Evolutionary conservation across 2,888 invertebrate species (phyloP).

Genomic region (Mantis religiosa): DNA sequence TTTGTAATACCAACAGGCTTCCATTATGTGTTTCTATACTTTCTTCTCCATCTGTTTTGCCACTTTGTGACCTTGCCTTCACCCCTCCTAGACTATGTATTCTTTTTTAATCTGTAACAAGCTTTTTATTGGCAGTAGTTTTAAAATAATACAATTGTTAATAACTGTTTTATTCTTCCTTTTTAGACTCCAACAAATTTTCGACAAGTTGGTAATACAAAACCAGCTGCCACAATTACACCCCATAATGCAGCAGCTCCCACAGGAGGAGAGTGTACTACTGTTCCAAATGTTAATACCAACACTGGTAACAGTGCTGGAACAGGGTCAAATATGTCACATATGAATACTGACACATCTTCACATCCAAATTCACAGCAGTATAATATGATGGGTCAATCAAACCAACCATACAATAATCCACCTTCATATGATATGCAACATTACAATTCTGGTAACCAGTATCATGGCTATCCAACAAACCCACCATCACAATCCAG

Average conservation of each 20-base stretch:
- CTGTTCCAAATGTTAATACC: background rate
- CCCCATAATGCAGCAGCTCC: slow-evolving; percentile 37
- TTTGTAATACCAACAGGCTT: no score
- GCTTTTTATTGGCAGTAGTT: no score
- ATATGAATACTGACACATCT: background rate
- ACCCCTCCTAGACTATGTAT: no score
- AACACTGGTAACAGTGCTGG: background rate
- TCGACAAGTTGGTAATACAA: slow-evolving; percentile 10
- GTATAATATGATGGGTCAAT: slow-evolving; percentile 13
- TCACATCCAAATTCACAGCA: background rate
- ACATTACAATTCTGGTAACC: slow-evolving; percentile 6
- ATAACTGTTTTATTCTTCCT: no score
- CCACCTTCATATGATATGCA: slow-evolving; percentile 17
- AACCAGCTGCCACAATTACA: slow-evolving; percentile 52
- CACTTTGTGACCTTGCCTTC: no score
- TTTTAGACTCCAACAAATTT: slow-evolving; percentile 2
- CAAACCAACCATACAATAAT: slow-evolving; percentile 12
- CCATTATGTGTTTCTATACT: no score
- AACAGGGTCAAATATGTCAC: background rate
- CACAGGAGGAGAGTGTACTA: background rate
- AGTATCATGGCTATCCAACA: slow-evolving; percentile 14
- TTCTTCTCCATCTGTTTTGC: no score
- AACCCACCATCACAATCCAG: background rate
- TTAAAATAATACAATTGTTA: no score
- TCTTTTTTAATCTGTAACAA: no score